Evolutionary conservation across 1,140 invertebrate species (phyloP).

Genomic region (Amyelois transitella): DNA sequence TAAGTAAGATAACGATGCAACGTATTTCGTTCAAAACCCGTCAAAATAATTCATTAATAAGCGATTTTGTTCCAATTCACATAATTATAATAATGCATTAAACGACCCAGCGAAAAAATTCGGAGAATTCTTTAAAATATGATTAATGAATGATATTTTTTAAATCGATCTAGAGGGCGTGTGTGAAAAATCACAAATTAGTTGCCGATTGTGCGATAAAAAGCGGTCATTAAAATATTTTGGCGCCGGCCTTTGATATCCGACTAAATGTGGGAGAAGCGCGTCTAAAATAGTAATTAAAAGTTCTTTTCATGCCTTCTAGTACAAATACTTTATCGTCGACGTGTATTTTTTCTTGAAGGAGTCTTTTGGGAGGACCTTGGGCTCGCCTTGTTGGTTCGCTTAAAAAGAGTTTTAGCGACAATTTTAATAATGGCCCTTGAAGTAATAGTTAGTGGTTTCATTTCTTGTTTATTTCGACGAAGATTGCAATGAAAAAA

Average conservation of each 20-base stretch:
- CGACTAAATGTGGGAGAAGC: too few species aligned
- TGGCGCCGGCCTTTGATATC: constrained; percentile 28
- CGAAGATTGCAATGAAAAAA: too few species aligned
- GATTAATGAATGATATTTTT: constrained; percentile 25
- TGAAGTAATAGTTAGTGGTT: too few species aligned
- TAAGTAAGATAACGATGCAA: not conserved
- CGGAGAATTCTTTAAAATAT: constrained; percentile 13
- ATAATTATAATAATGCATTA: not conserved
- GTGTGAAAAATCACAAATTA: constrained; percentile 69
- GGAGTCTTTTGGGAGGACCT: too few species aligned
- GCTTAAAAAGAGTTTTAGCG: too few species aligned
- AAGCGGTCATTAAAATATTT: constrained; percentile 12
- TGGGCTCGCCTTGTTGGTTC: too few species aligned
- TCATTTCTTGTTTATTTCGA: too few species aligned
- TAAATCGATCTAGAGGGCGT: constrained; percentile 27
- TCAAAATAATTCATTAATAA: not conserved
- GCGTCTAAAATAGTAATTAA: too few species aligned
- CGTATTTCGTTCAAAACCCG: not conserved
- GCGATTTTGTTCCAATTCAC: not conserved
- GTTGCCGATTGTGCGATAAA: constrained; percentile 22
- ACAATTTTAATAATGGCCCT: too few species aligned
- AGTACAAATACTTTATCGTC: too few species aligned
- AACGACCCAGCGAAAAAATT: not conserved
- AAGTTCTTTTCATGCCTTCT: too few species aligned
- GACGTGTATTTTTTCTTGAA: too few species aligned